Evolutionary conservation across 2,888 invertebrate species (phyloP).

Genomic region (Meta bourneti): DNA sequence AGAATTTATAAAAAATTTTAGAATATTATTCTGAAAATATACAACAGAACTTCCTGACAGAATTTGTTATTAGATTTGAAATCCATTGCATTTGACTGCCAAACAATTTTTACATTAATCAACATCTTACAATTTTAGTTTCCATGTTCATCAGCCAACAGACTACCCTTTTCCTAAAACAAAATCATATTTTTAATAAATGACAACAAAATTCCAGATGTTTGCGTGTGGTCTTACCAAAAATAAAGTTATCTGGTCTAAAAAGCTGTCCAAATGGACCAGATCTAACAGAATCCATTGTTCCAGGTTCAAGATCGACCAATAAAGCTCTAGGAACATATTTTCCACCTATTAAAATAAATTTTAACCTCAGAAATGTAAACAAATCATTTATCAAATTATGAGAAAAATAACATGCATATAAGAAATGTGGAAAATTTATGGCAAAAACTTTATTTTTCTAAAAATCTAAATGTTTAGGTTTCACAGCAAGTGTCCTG

Average conservation of each 20-base stretch:
- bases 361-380: background rate
- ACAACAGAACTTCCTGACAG: too few species aligned
- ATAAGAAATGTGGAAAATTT: background rate
- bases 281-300: constrained; percentile 83
- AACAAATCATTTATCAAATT: background rate
- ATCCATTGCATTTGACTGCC: too few species aligned
- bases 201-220: background rate
- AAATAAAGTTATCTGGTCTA: constrained; percentile 83
- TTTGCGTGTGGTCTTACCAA: constrained; percentile 78
- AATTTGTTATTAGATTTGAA: too few species aligned
- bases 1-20: too few species aligned
- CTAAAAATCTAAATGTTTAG: background rate
- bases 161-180: background rate
- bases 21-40: too few species aligned
- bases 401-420: background rate
- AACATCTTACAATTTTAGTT: background rate
- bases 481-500: background rate
- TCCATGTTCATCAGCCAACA: background rate
- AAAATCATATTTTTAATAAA: background rate
- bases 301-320: constrained; percentile 83
- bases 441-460: background rate
- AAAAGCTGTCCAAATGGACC: constrained; percentile 83
- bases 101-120: background rate
- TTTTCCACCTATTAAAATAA: constrained; percentile 80
- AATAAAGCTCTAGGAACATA: constrained; percentile 83